phyloP scores from a whole-genome alignment of 1,140 invertebrate genomes.

The Matsumurasca onukii region DNA sequence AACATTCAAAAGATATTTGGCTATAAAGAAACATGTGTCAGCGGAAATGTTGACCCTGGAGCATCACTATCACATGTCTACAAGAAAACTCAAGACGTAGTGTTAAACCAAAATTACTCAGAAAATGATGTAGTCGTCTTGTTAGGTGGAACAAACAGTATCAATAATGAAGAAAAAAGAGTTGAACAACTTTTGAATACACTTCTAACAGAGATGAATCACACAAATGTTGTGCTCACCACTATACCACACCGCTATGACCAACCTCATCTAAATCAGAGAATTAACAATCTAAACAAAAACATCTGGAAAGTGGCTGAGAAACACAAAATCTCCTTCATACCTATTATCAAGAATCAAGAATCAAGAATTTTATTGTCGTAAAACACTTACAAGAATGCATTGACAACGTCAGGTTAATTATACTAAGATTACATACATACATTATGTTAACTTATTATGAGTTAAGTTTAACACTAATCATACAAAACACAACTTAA shows the following conservation, averaged over 20 bases:
- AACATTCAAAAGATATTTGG: not conserved
- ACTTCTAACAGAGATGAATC: not conserved
- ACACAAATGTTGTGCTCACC: not conserved
- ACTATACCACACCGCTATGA: constrained; percentile 1
- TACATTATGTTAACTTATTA: too few relatives aligned
- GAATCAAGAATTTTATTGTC: too few relatives aligned
- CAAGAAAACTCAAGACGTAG: not conserved
- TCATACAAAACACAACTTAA: too few relatives aligned
- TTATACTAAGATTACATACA: too few relatives aligned
- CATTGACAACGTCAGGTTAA: too few relatives aligned
- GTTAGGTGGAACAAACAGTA: not conserved
- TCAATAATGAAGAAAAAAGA: constrained; percentile 10
- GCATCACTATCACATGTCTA: not conserved
- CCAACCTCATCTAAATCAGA: not conserved
- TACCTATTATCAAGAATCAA: too few relatives aligned
- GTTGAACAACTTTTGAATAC: not conserved
- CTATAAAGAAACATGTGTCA: not conserved
- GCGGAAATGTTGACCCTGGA: not conserved
- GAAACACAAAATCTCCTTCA: not conserved
- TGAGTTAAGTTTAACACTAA: too few relatives aligned
- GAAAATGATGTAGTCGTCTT: not conserved
- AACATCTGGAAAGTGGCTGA: not conserved
- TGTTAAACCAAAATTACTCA: not conserved
- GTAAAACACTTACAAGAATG: too few relatives aligned
- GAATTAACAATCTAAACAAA: not conserved